Evolutionary conservation across 2,113 vertebrate species (phyloP), one percentile per base, ranked within the genome.

Genomic region (Cyprinodon tularosa): DNA sequence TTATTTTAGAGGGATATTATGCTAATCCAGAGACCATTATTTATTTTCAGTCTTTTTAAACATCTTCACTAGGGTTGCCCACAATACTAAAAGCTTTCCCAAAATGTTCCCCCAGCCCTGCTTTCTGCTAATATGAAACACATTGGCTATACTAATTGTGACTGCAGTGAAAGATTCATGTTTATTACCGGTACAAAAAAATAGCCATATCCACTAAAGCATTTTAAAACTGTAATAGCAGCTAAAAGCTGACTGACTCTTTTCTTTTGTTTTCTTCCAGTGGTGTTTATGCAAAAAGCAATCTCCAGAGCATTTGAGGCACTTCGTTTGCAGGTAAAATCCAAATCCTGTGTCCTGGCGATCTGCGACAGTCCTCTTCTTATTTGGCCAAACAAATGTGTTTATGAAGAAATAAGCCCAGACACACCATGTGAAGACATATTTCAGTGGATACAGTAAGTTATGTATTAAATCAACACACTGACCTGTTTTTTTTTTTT

Each of bases 311-410:
- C 94, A 36, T 94, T 98, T 86, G 93, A 90, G 89, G 89, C 75
- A 62, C 94, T 99, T 57, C 91, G 89, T n/a, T 81, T 90, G 42
- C 95, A 95, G 78, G 91, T 97, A 59, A 95, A 94, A 70, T 97
- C 96, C 2, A 91, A 96, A 13, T 93, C 94, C 6, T 93, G 97
- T 29, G 95, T 97, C 14, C 89, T 99, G 36, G 89, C 90, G 59
- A 82, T 98, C 77, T 89, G 94, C 72, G 90, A 93, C 78, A 97
- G 96, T 82, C 84, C 95, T 1, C 71, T 98, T 39, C 94, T 97
- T 4, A 76, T 98, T 57, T 99, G 98, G 98, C 97, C 97, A 4
- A 98, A 97, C 84, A 95, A 81, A 66, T 86, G 86, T 5, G 47
- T 77, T 20, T 91, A 47, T 76, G 91, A 90, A 72, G 94, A 95